Evolutionary conservation across 2,888 invertebrate genomes (phyloP), one percentile per base, ranked within the genome.

Genomic region (Pharmacophagus antenor): DNA sequence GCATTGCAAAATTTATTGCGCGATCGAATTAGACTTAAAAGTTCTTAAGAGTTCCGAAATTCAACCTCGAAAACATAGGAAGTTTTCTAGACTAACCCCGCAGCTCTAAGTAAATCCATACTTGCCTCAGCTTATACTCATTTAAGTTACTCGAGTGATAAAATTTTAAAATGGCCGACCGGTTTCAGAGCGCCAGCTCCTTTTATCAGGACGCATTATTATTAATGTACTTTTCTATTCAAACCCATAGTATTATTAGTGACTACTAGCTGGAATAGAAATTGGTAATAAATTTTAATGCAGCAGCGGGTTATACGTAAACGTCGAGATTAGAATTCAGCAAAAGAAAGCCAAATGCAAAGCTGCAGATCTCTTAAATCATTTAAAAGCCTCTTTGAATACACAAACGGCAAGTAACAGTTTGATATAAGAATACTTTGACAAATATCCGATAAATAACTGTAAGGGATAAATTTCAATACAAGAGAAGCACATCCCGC

Each of bases 241-340:
- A 44, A 18, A 22, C 21, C 20, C 44, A 2, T 2, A 10, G n/a
- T 10, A 44, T 6, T 18, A 18, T 18, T 44, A 44, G 18, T 2
- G n/a, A 15, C n/a, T 37, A 37, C n/a, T n/a, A 18, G 18, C 42
- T 44, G 10, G 42, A 44, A 44, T 18, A 18, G 17, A 18, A 58
- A 42, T 20, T 15, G 10, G 53, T 48, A 17, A 44, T 59, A 49
- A 54, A 59, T 54, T 56, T 50, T 51, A 50, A 47, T 60, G 44
- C 17, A 25, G 8, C 6, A 44, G 7, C 41, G 10, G 44, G 49
- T n/a, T 44, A 54, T 54, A 54, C 48, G 27, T 41, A 31, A 53
- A 59, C 49, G 42, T 31, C 46, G 25, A 17, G 20, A 44, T 17
- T 18, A 25, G 48, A 49, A 20, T 37, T 8, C 37, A 47, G 47